Conservation (phyloP, 2,797 vertebrate species). For the Catostomus latipinnis region DNA sequence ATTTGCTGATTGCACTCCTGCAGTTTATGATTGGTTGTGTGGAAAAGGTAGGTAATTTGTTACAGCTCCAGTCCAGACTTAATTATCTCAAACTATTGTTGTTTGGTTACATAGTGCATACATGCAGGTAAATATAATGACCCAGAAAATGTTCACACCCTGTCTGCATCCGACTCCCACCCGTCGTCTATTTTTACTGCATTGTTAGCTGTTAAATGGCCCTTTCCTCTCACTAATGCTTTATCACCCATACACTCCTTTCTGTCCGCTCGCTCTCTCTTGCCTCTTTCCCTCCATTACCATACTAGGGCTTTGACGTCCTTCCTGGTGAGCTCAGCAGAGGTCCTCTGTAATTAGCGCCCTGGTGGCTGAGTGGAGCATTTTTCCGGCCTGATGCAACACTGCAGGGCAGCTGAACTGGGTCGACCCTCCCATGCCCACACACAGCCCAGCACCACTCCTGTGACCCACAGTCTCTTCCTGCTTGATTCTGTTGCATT, state of each 20-base stretch:
- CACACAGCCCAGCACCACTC: conserved; percentile 10
- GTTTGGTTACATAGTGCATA: not conserved
- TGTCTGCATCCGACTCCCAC: not conserved
- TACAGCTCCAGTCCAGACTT: not conserved
- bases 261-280: conserved; percentile 44
- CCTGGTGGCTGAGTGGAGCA: conserved; percentile 79
- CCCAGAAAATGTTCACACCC: conserved; percentile 25
- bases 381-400: conserved; percentile 82
- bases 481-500: not conserved
- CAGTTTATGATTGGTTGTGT: conserved; percentile 5
- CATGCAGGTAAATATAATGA: conserved; percentile 36
- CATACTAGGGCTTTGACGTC: conserved; percentile 63
- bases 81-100: conserved; percentile 27
- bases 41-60: conserved; percentile 2
- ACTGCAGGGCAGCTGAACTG: conserved; percentile 47
- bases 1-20: not conserved
- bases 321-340: conserved; percentile 79
- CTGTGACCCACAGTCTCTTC: not conserved
- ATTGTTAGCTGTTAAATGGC: conserved; percentile 6
- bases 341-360: conserved; percentile 80
- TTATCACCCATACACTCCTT: conserved; percentile 20
- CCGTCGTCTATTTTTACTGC: conserved; percentile 1
- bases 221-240: not conserved
- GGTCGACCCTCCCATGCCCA: conserved; percentile 41
- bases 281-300: conserved; percentile 43